These are phyloP conservation scores for Cyrtodaria siliqua DNA, from an alignment of 2,888 invertebrate species.

Conservation along the genomic window DNA sequence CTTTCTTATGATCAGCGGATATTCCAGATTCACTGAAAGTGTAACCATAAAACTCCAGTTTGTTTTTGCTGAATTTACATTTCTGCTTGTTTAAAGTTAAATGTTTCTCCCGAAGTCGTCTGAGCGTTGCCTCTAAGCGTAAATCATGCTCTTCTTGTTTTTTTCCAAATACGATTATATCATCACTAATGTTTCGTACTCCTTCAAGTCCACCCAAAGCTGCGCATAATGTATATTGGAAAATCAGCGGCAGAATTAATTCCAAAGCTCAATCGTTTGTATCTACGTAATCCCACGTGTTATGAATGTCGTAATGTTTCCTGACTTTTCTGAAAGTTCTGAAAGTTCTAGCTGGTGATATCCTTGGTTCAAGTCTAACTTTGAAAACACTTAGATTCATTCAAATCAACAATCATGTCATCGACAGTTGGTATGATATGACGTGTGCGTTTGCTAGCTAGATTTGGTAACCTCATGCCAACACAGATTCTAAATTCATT, in stretches of 20 bases:
- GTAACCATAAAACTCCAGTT: constrained; percentile 30
- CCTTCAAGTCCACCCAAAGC: too few relatives aligned
- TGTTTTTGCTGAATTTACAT: constrained; percentile 9
- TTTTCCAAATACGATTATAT: too few relatives aligned
- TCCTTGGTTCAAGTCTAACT: constrained; percentile 51
- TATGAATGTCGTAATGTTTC: constrained; percentile 63
- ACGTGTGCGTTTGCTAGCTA: constrained; percentile 43
- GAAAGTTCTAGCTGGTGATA: constrained; percentile 66
- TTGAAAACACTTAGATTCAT: constrained; percentile 60
- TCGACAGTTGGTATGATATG: constrained; percentile 59
- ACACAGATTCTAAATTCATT: constrained; percentile 1
- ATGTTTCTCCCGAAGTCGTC: constrained; percentile 24
- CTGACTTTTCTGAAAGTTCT: constrained; percentile 31
- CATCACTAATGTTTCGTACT: too few relatives aligned
- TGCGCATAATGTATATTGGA: constrained; percentile 5
- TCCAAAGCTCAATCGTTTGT: constrained; percentile 33
- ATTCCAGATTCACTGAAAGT: constrained; percentile 22
- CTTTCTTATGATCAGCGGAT: constrained; percentile 24
- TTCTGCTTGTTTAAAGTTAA: constrained; percentile 17
- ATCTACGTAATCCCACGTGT: constrained; percentile 48
- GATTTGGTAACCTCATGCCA: not conserved
- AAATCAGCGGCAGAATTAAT: constrained; percentile 20
- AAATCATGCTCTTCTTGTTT: not conserved
- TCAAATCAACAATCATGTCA: constrained; percentile 55
- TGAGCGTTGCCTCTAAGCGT: constrained; percentile 67